phyloP scores from a whole-genome alignment of 2,797 vertebrate genomes.

The Smutsia gigantea region DNA sequence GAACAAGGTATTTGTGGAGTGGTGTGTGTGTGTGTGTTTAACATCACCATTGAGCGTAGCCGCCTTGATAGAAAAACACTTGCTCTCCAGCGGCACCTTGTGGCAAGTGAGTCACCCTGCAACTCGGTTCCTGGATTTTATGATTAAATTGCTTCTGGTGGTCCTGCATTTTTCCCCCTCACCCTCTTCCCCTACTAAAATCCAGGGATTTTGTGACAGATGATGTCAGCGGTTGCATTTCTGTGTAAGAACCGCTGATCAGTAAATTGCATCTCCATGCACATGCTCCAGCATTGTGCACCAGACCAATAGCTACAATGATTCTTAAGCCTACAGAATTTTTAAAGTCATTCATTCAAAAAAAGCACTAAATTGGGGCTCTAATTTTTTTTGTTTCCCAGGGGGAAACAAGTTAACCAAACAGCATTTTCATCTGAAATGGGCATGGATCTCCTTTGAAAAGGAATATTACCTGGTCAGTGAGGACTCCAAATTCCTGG shows the following conservation, averaged over 20 bases:
- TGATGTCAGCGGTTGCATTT: not conserved
- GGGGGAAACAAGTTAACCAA: conserved; percentile 95
- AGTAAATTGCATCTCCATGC: not conserved
- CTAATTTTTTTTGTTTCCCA: conserved; percentile 82
- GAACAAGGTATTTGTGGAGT: conserved; percentile 61
- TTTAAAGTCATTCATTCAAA: not conserved
- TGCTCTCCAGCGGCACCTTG: conserved; percentile 82
- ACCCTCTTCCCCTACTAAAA: not conserved
- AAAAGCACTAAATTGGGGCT: not conserved
- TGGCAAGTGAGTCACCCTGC: conserved; percentile 66
- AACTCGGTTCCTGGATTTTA: not conserved
- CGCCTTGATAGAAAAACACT: not conserved
- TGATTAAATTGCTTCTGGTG: not conserved
- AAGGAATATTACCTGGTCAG: conserved; percentile 93
- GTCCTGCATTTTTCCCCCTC: rapidly evolving
- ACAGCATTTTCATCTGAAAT: conserved; percentile 94
- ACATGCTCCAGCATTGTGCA: not conserved
- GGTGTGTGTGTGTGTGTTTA: conserved; percentile 30
- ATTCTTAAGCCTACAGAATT: not conserved
- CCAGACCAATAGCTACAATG: not conserved
- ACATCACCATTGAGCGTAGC: not conserved
- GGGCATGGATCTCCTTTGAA: conserved; percentile 98
- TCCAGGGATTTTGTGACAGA: not conserved
- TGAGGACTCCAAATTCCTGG: conserved; percentile 94
- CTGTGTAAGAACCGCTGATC: not conserved